Conservation (phyloP, 2,113 vertebrate species). For the Xenotilapia caudafasciata region DNA sequence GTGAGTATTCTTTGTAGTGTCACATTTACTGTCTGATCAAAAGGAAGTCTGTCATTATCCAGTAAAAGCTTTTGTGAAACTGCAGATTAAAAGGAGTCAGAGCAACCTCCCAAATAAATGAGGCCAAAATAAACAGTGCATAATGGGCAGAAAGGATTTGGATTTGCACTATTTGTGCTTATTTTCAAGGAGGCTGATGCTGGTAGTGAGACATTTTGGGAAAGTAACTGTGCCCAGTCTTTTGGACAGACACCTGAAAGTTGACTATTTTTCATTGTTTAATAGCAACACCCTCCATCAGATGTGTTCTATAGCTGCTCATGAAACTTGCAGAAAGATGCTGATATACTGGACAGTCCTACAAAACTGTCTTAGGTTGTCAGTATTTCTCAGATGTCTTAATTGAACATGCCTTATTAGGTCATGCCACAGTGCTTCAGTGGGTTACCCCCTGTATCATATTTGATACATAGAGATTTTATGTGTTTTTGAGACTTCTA, state of each 20-base stretch:
- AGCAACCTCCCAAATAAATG: background rate
- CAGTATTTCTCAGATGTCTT: background rate
- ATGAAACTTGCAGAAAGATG: background rate
- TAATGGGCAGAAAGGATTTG: background rate
- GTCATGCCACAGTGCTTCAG: background rate
- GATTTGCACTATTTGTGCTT: background rate
- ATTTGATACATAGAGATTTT: background rate
- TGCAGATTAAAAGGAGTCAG: background rate
- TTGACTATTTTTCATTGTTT: background rate
- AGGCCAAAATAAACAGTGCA: background rate
- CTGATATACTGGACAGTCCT: background rate
- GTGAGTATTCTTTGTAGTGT: background rate
- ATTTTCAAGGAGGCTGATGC: background rate
- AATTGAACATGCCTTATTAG: background rate
- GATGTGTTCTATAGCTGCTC: background rate
- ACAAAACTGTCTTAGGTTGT: background rate
- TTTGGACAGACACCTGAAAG: background rate
- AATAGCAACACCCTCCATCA: background rate
- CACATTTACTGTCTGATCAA: background rate
- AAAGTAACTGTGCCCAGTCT: background rate
- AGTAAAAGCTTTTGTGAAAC: background rate
- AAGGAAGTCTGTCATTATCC: background rate
- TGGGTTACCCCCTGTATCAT: background rate
- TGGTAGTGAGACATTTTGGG: background rate
- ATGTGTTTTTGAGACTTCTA: background rate